A percentile compares a stretch with the other conserved stretches of the same genome.
phyloP scores from a whole-genome alignment of 2,797 vertebrate genomes.

The Alfaro cultratus region DNA sequence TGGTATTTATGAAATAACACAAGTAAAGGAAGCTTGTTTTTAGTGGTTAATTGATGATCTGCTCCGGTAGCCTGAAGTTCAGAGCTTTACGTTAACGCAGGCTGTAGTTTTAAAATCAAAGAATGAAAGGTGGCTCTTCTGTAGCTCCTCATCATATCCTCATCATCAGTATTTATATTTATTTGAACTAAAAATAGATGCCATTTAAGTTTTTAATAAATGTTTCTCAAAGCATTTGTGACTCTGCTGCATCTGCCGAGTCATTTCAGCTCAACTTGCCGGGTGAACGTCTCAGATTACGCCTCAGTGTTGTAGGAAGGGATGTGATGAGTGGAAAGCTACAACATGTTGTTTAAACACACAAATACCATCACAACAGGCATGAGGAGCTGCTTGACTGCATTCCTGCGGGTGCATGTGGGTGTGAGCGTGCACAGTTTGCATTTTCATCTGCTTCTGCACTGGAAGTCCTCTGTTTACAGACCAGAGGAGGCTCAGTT shows the following conservation, averaged over 20 bases:
- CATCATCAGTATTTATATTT: not conserved
- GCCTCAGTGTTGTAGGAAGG: constrained; percentile 23
- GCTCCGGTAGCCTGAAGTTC: not conserved
- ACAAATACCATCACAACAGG: constrained; percentile 23
- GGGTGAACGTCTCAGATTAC: constrained; percentile 44
- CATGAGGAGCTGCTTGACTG: not conserved
- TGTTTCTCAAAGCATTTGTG: not conserved
- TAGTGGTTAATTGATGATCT: not conserved
- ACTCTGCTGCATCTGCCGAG: not conserved
- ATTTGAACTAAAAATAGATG: not conserved
- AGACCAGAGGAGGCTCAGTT: constrained; percentile 11
- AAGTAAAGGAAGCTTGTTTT: not conserved
- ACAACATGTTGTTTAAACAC: constrained; percentile 28
- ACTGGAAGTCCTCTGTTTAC: constrained; percentile 52
- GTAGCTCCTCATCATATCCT: not conserved
- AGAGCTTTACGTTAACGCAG: not conserved
- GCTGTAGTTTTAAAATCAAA: not conserved
- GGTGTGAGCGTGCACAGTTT: constrained; percentile 8
- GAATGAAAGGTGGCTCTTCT: not conserved
- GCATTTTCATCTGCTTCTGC: constrained; percentile 7
- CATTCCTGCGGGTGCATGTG: constrained; percentile 31
- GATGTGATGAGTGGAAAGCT: constrained; percentile 57
- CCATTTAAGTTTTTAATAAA: not conserved
- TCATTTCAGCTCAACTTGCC: constrained; percentile 8
- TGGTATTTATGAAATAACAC: not conserved